Percentiles rank a stretch among this genome's conserved stretches.
Evolutionary conservation across 2,888 invertebrate genomes (phyloP).

Genomic region (Eremobia ochroleuca): DNA sequence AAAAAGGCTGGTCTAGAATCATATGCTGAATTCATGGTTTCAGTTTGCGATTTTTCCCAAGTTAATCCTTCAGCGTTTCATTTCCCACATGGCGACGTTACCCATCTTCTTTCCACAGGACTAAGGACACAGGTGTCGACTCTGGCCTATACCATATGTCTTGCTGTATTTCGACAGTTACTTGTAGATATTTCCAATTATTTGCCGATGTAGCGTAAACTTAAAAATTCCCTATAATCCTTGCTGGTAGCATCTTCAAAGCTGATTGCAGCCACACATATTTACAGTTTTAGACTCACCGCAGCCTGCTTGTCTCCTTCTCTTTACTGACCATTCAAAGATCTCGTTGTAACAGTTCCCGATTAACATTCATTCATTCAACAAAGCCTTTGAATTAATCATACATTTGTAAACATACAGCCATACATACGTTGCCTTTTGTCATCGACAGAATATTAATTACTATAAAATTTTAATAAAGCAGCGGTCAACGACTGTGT

Average conservation of each 20-base stretch:
- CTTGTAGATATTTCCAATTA: neutral
- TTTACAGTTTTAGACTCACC: neutral
- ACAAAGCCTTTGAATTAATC: slow-evolving; percentile 13
- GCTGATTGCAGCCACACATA: neutral
- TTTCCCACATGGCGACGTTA: too few species aligned
- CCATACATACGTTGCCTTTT: slow-evolving; percentile 28
- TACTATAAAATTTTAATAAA: slow-evolving; percentile 25
- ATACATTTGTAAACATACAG: slow-evolving; percentile 34
- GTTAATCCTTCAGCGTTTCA: too few species aligned
- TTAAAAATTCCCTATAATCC: too few species aligned
- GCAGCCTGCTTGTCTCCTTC: neutral
- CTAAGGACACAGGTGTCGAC: neutral
- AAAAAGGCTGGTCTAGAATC: too few species aligned
- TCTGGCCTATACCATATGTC: neutral
- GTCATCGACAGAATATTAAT: slow-evolving; percentile 56
- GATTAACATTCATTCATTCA: slow-evolving; percentile 14
- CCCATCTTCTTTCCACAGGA: too few species aligned
- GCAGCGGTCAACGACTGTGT: slow-evolving; percentile 36
- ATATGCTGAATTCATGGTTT: too few species aligned
- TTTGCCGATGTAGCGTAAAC: neutral
- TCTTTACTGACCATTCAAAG: neutral
- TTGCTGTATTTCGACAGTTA: neutral
- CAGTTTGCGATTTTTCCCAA: too few species aligned
- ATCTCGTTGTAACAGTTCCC: neutral
- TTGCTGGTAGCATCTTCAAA: neutral